A percentile compares a stretch with the other conserved stretches of the same genome.
Conservation (phyloP, 1,140 invertebrate species). For the Heliconius himera region DNA sequence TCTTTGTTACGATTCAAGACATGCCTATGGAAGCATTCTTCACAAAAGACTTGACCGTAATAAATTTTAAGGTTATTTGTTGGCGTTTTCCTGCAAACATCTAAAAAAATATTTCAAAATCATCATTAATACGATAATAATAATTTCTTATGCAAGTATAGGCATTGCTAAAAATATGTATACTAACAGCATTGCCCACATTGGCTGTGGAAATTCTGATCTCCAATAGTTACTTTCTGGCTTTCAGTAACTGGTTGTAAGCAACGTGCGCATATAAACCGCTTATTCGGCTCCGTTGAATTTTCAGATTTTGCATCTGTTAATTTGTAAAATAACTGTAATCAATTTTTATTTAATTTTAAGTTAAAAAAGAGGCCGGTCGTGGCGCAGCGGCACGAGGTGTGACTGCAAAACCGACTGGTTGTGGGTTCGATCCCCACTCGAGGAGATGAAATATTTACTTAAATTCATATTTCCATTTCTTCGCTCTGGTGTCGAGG, state of each 20-base stretch:
- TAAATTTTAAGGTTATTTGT: slow-evolving; percentile 64
- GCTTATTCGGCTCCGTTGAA: slow-evolving; percentile 42
- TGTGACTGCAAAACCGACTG: no score
- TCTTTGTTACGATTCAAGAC: slow-evolving; percentile 59
- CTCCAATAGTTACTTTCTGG: slow-evolving; percentile 56
- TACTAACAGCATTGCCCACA: slow-evolving; percentile 72
- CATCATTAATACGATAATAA: not conserved
- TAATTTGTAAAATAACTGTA: not conserved
- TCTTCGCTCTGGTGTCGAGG: no score
- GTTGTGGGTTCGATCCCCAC: no score
- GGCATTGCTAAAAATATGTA: not conserved
- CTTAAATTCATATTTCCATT: no score
- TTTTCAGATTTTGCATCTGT: slow-evolving; percentile 25
- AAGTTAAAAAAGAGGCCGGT: no score
- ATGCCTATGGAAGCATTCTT: slow-evolving; percentile 67
- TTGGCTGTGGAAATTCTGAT: slow-evolving; percentile 62
- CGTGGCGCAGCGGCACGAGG: no score
- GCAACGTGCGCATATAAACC: slow-evolving; percentile 63
- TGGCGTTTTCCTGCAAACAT: slow-evolving; percentile 63
- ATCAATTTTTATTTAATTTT: no score
- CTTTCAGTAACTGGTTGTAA: slow-evolving; percentile 56
- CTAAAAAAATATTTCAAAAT: slow-evolving; percentile 43
- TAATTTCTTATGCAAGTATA: no score
- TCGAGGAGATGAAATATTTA: no score
- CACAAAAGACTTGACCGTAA: slow-evolving; percentile 74